phyloP scores from a whole-genome alignment of 2,888 invertebrate genomes.

The Andrena marginata region DNA sequence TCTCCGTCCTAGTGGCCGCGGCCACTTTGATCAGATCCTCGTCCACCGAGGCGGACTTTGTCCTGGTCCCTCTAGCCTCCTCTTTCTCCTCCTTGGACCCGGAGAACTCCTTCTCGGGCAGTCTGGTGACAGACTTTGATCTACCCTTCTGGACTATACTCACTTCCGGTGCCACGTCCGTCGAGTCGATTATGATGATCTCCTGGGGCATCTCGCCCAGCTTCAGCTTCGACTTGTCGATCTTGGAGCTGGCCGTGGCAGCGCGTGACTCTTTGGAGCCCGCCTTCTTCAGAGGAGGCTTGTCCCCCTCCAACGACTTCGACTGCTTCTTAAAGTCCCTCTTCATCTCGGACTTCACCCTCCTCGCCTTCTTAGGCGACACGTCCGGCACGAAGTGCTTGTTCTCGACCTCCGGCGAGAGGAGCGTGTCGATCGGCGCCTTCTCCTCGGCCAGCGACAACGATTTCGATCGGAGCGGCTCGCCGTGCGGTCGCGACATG shows the following conservation, averaged over 20 bases:
- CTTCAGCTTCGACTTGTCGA: slow-evolving; percentile 83
- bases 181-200: slow-evolving; percentile 84
- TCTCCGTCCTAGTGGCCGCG: slow-evolving; percentile 75
- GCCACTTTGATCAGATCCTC: slow-evolving; percentile 80
- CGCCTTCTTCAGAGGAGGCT: slow-evolving; percentile 81
- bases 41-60: slow-evolving; percentile 83
- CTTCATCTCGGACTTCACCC: slow-evolving; percentile 78
- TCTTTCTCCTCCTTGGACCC: slow-evolving; percentile 79
- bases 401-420: slow-evolving; percentile 83
- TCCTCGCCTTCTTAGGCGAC: slow-evolving; percentile 81
- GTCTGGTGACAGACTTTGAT: slow-evolving; percentile 82
- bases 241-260: slow-evolving; percentile 78
- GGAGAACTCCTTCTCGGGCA: slow-evolving; percentile 79
- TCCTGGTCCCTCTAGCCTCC: slow-evolving; percentile 76
- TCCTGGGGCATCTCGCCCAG: slow-evolving; percentile 84
- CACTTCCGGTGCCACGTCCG: slow-evolving; percentile 81
- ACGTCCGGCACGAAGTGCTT: slow-evolving; percentile 82
- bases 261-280: slow-evolving; percentile 79
- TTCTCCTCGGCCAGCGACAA: slow-evolving; percentile 83
- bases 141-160: slow-evolving; percentile 83
- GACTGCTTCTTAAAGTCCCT: slow-evolving; percentile 84
- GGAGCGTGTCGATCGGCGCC: slow-evolving; percentile 82
- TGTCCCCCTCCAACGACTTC: slow-evolving; percentile 83
- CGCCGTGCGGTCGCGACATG: slow-evolving; percentile 82
- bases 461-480: slow-evolving; percentile 82